phyloP scores from a whole-genome alignment of 1,140 invertebrate genomes.

The Caerostris darwini region DNA sequence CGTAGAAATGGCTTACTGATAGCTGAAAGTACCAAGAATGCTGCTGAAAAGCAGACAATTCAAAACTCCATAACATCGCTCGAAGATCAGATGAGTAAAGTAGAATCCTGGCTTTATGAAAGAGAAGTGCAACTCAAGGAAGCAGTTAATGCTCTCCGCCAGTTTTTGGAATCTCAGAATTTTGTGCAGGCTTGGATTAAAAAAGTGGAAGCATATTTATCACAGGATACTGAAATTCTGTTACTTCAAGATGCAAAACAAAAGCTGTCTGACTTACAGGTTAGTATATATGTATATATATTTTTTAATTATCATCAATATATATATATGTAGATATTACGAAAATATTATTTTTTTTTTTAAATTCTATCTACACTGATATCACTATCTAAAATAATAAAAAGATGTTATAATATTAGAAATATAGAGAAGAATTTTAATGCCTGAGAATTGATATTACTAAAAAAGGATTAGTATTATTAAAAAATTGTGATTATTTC shows the following conservation, averaged over 20 bases:
- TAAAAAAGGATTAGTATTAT: too few species aligned
- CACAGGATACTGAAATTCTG: slow-evolving; percentile 80
- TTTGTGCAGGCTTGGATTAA: slow-evolving; percentile 91
- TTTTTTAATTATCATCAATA: neutral
- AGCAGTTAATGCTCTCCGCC: slow-evolving; percentile 92
- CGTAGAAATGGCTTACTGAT: slow-evolving; percentile 90
- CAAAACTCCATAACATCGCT: slow-evolving; percentile 88
- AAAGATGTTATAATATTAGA: too few species aligned
- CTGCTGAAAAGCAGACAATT: slow-evolving; percentile 89
- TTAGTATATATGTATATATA: slow-evolving; percentile 81
- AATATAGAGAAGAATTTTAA: too few species aligned
- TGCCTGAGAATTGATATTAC: too few species aligned
- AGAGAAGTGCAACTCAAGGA: slow-evolving; percentile 92
- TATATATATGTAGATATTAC: neutral
- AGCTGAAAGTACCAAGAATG: slow-evolving; percentile 89
- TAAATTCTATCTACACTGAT: too few species aligned
- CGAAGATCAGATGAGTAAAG: slow-evolving; percentile 89
- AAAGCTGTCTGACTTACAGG: slow-evolving; percentile 93
- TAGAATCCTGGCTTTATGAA: slow-evolving; percentile 89
- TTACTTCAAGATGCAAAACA: slow-evolving; percentile 90
- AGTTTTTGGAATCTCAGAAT: slow-evolving; percentile 91
- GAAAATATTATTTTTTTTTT: too few species aligned
- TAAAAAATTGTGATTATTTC: too few species aligned
- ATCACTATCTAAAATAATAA: too few species aligned
- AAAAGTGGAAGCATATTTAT: slow-evolving; percentile 90